Base-by-base conservation (phyloP, 2,888 invertebrate genomes). In the Chymomyza fuscimana region DNA sequence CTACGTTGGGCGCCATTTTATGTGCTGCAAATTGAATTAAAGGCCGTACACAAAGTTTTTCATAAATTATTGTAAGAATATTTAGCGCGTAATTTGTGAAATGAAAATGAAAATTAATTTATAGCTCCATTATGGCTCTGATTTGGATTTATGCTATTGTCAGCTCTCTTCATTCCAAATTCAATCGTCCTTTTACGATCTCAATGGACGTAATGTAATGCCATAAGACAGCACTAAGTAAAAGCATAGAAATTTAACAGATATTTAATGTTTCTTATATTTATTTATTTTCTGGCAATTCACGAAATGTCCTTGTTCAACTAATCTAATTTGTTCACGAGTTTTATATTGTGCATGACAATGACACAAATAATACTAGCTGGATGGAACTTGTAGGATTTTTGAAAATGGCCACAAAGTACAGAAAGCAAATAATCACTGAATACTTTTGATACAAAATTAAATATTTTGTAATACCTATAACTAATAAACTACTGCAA, bases 1-100 rank as follows among this genome's bases (percentile, higher is more conserved):
- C 25, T 29, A n/a, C 36, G 9, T 12, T 58, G 5, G 58, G 7
- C 6, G 5, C 69, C 50, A 65, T 65, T 74, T 62, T 52, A 59
- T 63, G 70, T 56, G 19, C 25, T 58, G 22, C 65, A 74, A 84
- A 86, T 80, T 79, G 72, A 82, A 86, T 86, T 69, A 73, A 86
- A 46, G 0, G 10, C 40, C 1, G 40, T 46, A 46, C 40, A 4
- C 10, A 46, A 12, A 46, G 12, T 46, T 46, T 46, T 12, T 46
- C 5, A 36, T 7, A 5, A 36, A 36, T 5, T 9, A 7, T 36
- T 25, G 25, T 25, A 25, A 25, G 25, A 3, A 25, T 7, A 5
- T 32, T 32, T 32, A 5, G 32, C 32, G 40, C 3, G 40, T 6
- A 40, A 40, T 40, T 32, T 32, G 32, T 32, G 32, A 32, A 40